Evolutionary conservation across 2,797 vertebrate genomes (phyloP).

Genomic region (Spea hammondii): DNA sequence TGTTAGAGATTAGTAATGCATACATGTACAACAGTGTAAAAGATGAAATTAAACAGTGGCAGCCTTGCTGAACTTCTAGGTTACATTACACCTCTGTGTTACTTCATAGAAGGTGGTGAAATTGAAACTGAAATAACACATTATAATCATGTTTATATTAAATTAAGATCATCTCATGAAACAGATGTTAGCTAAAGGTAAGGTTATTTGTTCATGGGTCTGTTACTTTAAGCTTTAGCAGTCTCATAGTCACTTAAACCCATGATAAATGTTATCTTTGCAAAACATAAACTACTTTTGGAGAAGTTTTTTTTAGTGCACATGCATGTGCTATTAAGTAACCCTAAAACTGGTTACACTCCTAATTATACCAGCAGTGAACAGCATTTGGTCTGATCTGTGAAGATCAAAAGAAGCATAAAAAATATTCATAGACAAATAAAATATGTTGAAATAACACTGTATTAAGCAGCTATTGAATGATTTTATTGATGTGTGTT

Average conservation of each 20-base stretch:
- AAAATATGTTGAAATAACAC: not conserved
- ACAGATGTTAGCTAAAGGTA: conserved; percentile 46
- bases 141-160: conserved; percentile 51
- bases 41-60: conserved; percentile 48
- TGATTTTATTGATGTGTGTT: too few species aligned
- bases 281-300: conserved; percentile 39
- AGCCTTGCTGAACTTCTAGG: conserved; percentile 8
- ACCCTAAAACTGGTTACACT: conserved; percentile 3
- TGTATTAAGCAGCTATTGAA: too few species aligned
- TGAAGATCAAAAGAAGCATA: not conserved
- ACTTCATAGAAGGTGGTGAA: conserved; percentile 48
- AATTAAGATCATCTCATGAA: conserved; percentile 37
- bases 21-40: conserved; percentile 10
- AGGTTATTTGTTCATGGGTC: conserved; percentile 28
- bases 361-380: conserved; percentile 11
- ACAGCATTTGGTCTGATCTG: not conserved
- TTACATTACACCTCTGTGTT: conserved; percentile 48
- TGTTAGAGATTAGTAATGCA: conserved; percentile 29
- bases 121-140: conserved; percentile 51
- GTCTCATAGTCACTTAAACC: conserved; percentile 39
- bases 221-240: conserved; percentile 34
- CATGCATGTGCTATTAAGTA: conserved; percentile 40
- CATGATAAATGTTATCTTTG: conserved; percentile 49
- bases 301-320: conserved; percentile 38
- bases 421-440: conserved; percentile 14